Evolutionary conservation across 2,888 invertebrate genomes (phyloP).

Genomic region (Aporophyla nigra): DNA sequence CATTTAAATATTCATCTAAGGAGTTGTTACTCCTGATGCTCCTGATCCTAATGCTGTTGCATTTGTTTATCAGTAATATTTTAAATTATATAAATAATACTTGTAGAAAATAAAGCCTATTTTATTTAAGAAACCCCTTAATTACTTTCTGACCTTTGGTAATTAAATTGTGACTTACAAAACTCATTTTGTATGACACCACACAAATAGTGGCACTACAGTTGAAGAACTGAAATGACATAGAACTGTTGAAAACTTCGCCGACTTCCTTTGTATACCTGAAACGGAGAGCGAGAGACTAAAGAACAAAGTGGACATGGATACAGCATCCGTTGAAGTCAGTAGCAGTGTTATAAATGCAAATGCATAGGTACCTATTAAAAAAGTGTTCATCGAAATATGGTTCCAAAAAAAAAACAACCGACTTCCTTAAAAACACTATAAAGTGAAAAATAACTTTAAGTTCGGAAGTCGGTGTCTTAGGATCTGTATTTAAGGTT

Average conservation of each 20-base stretch:
- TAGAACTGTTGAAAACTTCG: constrained; percentile 67
- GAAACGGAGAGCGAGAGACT: constrained; percentile 46
- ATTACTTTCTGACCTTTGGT: neutral
- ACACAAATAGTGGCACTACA: constrained; percentile 66
- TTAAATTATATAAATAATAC: too few relatives aligned
- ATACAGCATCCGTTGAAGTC: neutral
- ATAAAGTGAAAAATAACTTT: too few relatives aligned
- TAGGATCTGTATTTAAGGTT: too few relatives aligned
- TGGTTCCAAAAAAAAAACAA: neutral
- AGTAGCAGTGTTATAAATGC: neutral
- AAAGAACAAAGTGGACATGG: neutral
- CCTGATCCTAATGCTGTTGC: too few relatives aligned
- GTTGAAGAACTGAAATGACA: constrained; percentile 71
- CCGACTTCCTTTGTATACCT: constrained; percentile 74
- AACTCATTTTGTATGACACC: constrained; percentile 69
- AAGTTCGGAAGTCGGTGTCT: too few relatives aligned
- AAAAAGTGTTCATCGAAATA: too few relatives aligned
- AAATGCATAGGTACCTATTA: too few relatives aligned
- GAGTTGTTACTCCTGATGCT: too few relatives aligned
- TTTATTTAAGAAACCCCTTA: neutral
- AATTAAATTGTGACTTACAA: constrained; percentile 63
- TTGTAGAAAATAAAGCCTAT: neutral
- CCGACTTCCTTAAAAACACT: too few relatives aligned
- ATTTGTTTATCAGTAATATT: too few relatives aligned
- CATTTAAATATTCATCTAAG: too few relatives aligned